Conservation (phyloP, 2,113 vertebrate genomes). For the Larimichthys crocea region DNA sequence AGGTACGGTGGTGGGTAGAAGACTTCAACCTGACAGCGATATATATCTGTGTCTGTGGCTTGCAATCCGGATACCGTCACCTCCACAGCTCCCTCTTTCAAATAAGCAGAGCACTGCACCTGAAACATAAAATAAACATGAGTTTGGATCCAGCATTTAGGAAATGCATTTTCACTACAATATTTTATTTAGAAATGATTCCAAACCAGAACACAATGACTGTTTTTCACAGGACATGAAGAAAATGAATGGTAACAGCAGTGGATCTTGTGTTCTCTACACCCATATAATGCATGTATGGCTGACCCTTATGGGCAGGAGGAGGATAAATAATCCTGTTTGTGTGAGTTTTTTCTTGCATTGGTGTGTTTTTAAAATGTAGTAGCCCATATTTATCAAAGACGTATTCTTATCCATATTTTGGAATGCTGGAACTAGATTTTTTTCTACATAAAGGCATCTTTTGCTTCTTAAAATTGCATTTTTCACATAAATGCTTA, state of each 20-base stretch:
- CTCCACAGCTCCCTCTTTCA: conserved; percentile 60
- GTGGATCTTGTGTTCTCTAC: no score
- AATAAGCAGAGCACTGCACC: conserved; percentile 60
- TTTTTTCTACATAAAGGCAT: not conserved
- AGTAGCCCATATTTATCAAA: not conserved
- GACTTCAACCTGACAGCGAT: conserved; percentile 71
- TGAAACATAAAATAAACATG: not conserved
- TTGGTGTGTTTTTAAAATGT: not conserved
- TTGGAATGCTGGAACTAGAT: not conserved
- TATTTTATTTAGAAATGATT: not conserved
- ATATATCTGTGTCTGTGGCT: conserved; percentile 77
- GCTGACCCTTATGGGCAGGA: no score
- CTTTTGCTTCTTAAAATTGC: not conserved
- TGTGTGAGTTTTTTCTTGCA: not conserved
- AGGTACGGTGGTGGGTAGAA: conserved; percentile 79
- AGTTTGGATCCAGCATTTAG: not conserved
- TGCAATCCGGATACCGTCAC: conserved; percentile 71
- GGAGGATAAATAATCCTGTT: no score
- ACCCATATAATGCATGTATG: no score
- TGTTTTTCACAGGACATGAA: no score
- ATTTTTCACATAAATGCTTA: not conserved
- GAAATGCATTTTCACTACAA: not conserved
- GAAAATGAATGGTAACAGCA: no score
- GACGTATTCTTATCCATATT: not conserved
- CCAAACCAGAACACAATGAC: no score